Evolutionary conservation across 2,113 vertebrate species (phyloP).

Genomic region (Clarias macrocephalus): DNA sequence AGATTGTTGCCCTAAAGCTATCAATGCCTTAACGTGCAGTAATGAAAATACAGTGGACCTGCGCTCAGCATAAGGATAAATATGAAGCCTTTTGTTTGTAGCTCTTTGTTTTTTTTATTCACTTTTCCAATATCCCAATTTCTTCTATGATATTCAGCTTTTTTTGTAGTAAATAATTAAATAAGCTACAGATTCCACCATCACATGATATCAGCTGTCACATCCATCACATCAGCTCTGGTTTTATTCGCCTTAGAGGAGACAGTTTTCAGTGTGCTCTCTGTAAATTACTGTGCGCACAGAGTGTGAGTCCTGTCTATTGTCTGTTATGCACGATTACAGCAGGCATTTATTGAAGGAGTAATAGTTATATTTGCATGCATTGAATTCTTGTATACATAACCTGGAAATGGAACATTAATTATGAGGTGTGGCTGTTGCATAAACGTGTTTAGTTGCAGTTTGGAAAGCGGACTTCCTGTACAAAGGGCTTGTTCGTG

Average conservation of each 20-base stretch:
- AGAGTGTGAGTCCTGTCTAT: neutral
- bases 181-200: neutral
- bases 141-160: neutral
- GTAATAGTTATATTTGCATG: too few relatives aligned
- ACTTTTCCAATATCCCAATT: neutral
- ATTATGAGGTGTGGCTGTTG: neutral
- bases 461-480: neutral
- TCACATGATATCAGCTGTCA: neutral
- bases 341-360: neutral
- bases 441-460: neutral
- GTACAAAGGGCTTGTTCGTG: neutral
- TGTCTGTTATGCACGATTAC: constrained; percentile 5
- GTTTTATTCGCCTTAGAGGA: constrained; percentile 2
- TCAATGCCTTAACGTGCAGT: neutral
- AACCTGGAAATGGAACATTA: neutral
- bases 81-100: neutral
- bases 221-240: constrained; percentile 14
- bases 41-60: neutral
- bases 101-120: neutral
- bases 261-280: constrained; percentile 10
- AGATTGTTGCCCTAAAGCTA: neutral
- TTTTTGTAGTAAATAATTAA: neutral
- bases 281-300: too few relatives aligned
- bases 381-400: neutral
- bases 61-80: neutral